phyloP scores from a whole-genome alignment of 2,797 vertebrate species.

The Fratercula arctica region DNA sequence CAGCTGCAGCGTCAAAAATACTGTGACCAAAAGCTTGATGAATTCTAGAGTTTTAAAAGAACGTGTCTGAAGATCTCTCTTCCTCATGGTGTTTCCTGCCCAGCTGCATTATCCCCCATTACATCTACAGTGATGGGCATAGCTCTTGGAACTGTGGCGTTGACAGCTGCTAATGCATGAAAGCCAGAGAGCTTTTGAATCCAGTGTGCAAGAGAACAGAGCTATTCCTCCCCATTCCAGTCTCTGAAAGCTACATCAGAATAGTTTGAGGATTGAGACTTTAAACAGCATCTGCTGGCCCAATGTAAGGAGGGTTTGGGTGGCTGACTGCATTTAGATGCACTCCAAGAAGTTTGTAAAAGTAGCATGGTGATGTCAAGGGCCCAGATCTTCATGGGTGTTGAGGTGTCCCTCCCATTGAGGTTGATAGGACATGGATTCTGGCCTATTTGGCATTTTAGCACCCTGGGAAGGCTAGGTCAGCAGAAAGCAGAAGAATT shows the following conservation, averaged over 20 bases:
- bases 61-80: background rate
- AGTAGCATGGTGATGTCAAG: background rate
- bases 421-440: background rate
- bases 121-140: background rate
- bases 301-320: fast-evolving
- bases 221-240: background rate
- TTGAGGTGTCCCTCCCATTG: background rate
- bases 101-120: background rate
- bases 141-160: background rate
- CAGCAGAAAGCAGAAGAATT: background rate
- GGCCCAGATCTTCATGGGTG: too few relatives aligned
- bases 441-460: background rate
- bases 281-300: background rate
- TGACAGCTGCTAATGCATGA: background rate
- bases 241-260: background rate
- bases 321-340: background rate
- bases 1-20: background rate
- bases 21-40: background rate
- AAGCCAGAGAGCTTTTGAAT: conserved; percentile 1
- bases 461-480: background rate
- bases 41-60: background rate
- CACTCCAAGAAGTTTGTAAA: background rate
- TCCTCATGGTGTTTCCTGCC: background rate
- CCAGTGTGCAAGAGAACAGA: background rate
- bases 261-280: background rate